Evolutionary conservation across 2,888 invertebrate species (phyloP), one percentile per base, ranked within the genome.

Genomic region (Lasioglossum calceatum): DNA sequence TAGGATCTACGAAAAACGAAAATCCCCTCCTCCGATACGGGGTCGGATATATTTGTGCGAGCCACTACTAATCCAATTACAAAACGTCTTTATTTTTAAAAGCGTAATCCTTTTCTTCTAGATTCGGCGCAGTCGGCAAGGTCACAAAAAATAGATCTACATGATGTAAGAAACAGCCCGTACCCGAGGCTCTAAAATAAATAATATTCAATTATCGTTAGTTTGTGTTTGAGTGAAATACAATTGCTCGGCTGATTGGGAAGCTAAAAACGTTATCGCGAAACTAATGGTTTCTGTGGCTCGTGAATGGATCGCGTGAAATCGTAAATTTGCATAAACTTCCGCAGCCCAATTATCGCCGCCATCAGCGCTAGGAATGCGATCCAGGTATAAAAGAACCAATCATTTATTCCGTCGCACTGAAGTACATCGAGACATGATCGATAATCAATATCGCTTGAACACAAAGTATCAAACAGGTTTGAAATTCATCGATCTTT

Each of bases 401-500:
- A n/a, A 50, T 54, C 32, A 54, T 10, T 32, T 64, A 54, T 72
- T 23, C n/a, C 19, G 27, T 72, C 36, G 23, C 67, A 64, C 44
- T 27, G 50, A 47, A n/a, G 71, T 16, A 27, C 10, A 72, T 27
- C 42, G 12, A 8, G 50, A 19, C 16, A 3, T 42, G 80, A 76
- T 76, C 61, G 32, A 27, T n/a, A 76, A 70, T 50, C 71, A 39
- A 50, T 72, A 72, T 39, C 23, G 36, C 10, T 23, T 39, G 27
- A 42, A 14, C 61, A 61, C 58, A 77, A 75, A 75, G 39, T 75
- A 72, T 42, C 47, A 50, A 83, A 80, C 83, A 50, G 76, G 80
- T 80, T 83, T 83, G 58, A 19, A 75, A 80, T 80, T 71, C 74
- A 80, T 79, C 79, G 44, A 75, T 83, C 83, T 80, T 75, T 80